Evolutionary conservation across 2,113 vertebrate species (phyloP).

Genomic region (Platysteira castanea): DNA sequence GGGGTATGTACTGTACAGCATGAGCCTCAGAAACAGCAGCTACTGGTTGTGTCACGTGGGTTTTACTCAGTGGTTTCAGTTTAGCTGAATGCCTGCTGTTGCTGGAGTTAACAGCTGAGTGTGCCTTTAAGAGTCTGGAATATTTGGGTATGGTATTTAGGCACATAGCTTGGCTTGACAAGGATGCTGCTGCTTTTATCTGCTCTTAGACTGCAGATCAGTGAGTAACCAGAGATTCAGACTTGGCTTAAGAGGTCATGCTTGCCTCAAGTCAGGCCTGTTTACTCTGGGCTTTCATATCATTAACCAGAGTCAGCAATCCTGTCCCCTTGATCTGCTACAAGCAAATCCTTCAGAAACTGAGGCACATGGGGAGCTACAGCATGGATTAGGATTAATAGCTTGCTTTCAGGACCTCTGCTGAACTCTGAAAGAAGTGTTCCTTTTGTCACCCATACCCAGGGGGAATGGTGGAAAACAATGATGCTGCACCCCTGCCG

Average conservation of each 20-base stretch:
- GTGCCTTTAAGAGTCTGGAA: not conserved
- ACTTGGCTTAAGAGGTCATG: not conserved
- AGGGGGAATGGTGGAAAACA: not conserved
- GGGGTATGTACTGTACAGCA: constrained; percentile 71
- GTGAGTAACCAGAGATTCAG: not conserved
- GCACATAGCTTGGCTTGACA: not conserved
- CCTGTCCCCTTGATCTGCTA: not conserved
- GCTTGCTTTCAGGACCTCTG: not conserved
- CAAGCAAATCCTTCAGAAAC: not conserved
- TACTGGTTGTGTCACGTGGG: not conserved
- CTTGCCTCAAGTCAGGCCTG: not conserved
- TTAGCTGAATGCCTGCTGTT: not conserved
- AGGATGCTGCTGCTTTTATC: not conserved
- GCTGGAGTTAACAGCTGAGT: not conserved
- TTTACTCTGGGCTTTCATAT: not conserved
- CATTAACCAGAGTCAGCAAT: not conserved
- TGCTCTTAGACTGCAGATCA: not conserved
- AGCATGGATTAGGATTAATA: not conserved
- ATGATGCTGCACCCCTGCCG: not conserved
- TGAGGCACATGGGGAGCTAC: not conserved
- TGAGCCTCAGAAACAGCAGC: not conserved
- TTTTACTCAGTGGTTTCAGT: not conserved
- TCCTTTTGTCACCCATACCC: not conserved
- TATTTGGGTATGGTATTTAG: not conserved
- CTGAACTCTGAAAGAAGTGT: not conserved